Evolutionary conservation across 2,797 vertebrate species (phyloP).

Genomic region (Meda fulgida): DNA sequence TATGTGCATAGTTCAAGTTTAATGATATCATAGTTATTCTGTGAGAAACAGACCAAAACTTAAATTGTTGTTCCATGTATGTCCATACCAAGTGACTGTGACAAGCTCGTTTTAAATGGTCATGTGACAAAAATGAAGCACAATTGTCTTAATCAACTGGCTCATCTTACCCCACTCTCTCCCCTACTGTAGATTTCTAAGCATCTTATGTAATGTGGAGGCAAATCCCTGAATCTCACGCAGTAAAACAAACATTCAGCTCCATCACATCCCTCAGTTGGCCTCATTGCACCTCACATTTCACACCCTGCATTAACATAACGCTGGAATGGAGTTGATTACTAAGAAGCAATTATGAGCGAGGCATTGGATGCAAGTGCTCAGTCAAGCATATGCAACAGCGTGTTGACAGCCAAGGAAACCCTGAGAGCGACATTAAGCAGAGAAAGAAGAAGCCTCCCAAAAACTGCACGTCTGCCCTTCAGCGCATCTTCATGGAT

Average conservation of each 20-base stretch:
- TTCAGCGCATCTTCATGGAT: not conserved
- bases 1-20: not conserved
- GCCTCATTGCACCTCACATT: constrained; percentile 26
- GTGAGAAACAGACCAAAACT: not conserved
- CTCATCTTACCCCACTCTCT: not conserved
- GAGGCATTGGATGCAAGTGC: not conserved
- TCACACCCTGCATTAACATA: constrained; percentile 54
- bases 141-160: not conserved
- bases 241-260: constrained; percentile 35
- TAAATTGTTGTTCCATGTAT: not conserved
- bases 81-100: not conserved
- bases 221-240: not conserved
- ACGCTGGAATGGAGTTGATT: constrained; percentile 58
- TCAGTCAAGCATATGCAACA: constrained; percentile 24
- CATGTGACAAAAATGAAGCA: not conserved
- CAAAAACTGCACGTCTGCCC: not conserved
- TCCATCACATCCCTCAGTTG: constrained; percentile 23
- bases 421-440: not conserved
- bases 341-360: constrained; percentile 48
- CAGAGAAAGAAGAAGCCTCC: constrained; percentile 4
- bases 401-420: not conserved
- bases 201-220: not conserved
- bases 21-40: not conserved
- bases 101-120: not conserved
- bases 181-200: not conserved